Evolutionary conservation across 2,113 vertebrate genomes (phyloP), one percentile per base, ranked within the genome.

Genomic region (Pachycephala philippinensis): DNA sequence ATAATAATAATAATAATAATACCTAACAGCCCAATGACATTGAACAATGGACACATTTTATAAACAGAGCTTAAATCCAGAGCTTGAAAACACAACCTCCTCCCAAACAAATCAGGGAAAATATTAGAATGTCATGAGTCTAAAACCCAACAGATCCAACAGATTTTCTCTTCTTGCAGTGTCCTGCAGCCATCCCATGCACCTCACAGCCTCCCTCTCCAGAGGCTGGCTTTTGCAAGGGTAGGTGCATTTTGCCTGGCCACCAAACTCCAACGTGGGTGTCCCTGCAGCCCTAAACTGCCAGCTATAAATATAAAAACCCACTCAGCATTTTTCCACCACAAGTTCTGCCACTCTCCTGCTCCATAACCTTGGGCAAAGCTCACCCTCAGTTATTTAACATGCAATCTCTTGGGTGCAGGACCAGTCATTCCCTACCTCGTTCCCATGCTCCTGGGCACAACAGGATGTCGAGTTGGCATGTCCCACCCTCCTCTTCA

Each of bases 241-340:
- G 76, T 61, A 89, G 90, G 74, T 72, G 83, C 72, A 13, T 81
- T 91, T 64, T 64, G 78, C 84, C 78, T 60, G 40, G 63, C 87
- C 72, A 56, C 93, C 65, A 21, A 66, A 54, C 79, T 80, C 85
- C 70, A 52, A 5, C 37, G 17, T 16, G 71, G 90, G 74, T 71
- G 49, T 86, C 83, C 78, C 87, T 66, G 63, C 47, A 94, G 87
- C 87, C 77, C 84, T 56, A 17, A 94, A 89, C 52, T 84, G 80
- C 89, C 90, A 92, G 81, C 66, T 96, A 64, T 69, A 91, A 96
- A 97, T 92, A 92, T 2, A 87, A 91, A 94, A 74, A 39, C 57
- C 40, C 69, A 59, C 80, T 96, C 95, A 90, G 95, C 90, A 57
- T 14, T 92, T 93, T 66, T 33, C 61, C 57, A 82, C 77, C 33